phyloP scores from a whole-genome alignment of 1,140 invertebrate genomes.

The Lordiphosa clarofinis region DNA sequence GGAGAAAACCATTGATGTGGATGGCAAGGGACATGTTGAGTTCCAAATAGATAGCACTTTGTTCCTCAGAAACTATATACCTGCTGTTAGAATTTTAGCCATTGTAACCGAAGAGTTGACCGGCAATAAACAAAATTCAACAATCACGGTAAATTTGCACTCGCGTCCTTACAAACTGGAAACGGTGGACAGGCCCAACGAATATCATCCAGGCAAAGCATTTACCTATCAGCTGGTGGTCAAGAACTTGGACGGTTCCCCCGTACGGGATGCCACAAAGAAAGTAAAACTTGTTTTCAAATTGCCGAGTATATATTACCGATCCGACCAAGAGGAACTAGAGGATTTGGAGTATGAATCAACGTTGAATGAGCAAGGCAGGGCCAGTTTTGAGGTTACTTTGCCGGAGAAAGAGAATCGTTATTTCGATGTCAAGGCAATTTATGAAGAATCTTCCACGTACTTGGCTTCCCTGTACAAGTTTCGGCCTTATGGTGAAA shows the following conservation, averaged over 20 bases:
- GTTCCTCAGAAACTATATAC: constrained; percentile 66
- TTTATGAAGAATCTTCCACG: constrained; percentile 16
- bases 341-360: constrained; percentile 2
- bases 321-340: too few relatives aligned
- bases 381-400: constrained; percentile 85
- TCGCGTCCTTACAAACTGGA: constrained; percentile 91
- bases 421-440: constrained; percentile 21
- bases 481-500: constrained; percentile 11
- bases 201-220: constrained; percentile 92
- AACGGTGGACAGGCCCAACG: constrained; percentile 85
- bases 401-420: constrained; percentile 12
- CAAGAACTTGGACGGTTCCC: constrained; percentile 83
- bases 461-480: constrained; percentile 30
- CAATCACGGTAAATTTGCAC: constrained; percentile 87
- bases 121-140: constrained; percentile 88
- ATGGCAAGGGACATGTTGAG: constrained; percentile 86
- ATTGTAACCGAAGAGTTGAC: constrained; percentile 88
- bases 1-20: constrained; percentile 85
- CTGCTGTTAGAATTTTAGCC: constrained; percentile 85
- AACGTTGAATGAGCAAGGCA: constrained; percentile 83
- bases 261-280: constrained; percentile 83
- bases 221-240: constrained; percentile 86
- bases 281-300: constrained; percentile 74
- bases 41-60: constrained; percentile 84
- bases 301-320: too few relatives aligned